Base-by-base conservation (phyloP, 2,888 invertebrate species). In the Heliconius charithonia region DNA sequence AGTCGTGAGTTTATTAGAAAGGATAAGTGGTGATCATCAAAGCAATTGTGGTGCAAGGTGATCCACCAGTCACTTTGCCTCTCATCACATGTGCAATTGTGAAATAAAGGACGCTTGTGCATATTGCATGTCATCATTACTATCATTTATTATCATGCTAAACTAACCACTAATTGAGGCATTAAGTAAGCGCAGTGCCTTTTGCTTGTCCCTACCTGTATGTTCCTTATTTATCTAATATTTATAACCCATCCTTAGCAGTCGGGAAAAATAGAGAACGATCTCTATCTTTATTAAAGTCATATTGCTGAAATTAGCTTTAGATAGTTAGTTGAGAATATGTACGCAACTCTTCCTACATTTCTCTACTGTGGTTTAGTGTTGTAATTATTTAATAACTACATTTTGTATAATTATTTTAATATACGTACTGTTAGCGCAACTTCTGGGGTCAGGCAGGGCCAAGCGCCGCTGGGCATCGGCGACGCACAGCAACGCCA, bases 371-470 rank as follows among this genome's bases (percentile, higher is more conserved):
- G 32, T 72, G n/a, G 56, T 32, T 13, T 72, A 10, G 13, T 32
- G 59, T 59, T 10, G 6, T 29, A 72, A 32, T 12, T 56, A 56
- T n/a, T 56, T 4, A 59, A 76, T 78, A 45, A 71, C 59, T 67
- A 65, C 25, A 65, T 51, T 75, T 59, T 75, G 65, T 75, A 41
- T 77, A 76, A 76, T 76, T 59, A 59, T 27, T 67, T 56, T 79
- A 73, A 66, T 76, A 81, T 89, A 97, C 97, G 96, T 96, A 98
- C 98, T 96, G 92, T 98, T 98, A 80, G 97, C 96, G 92, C 98
- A 98, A 93, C 98, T 98, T 89, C 97, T 96, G 65, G 98, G 98
- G 94, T 98, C 98, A 76, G 98, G 98, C 83, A 98, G 95, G 45
- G 98, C 98, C 82, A 98, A 95, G 83, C 98, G 96, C 86, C 98